These are phyloP conservation scores for Kryptopterus vitreolus DNA, from an alignment of 2,797 vertebrate species.

Conservation along the genomic window DNA sequence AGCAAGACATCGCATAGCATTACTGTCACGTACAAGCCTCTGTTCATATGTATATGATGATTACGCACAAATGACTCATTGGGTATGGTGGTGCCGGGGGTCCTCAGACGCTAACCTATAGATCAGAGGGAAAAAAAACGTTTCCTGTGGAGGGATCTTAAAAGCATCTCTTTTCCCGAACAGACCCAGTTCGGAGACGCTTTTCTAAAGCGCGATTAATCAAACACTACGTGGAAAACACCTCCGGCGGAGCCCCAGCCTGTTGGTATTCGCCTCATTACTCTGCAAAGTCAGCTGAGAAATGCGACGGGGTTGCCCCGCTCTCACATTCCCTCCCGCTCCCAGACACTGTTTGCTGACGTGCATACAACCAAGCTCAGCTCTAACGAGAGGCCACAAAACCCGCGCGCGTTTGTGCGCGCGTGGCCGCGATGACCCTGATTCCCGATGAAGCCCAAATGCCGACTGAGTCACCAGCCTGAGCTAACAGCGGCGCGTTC, in stretches of 20 bases:
- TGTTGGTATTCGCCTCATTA: conserved; percentile 62
- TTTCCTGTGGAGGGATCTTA: neutral
- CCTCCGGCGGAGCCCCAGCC: conserved; percentile 39
- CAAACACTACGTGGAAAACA: conserved; percentile 53
- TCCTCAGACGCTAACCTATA: conserved; percentile 18
- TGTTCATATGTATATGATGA: neutral
- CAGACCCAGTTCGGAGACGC: conserved; percentile 11
- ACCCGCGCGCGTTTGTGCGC: conserved; percentile 19
- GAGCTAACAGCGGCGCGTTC: conserved; percentile 37
- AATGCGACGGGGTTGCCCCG: conserved; percentile 43
- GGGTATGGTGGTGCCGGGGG: neutral
- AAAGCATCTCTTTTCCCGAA: conserved; percentile 15
- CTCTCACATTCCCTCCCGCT: conserved; percentile 36
- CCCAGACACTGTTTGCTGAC: conserved; percentile 57
- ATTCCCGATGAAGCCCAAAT: conserved; percentile 31
- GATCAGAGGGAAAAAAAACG: conserved; percentile 18
- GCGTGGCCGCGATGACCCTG: conserved; percentile 2
- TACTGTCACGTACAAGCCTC: conserved; percentile 13
- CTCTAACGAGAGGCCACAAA: conserved; percentile 51
- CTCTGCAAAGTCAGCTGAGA: conserved; percentile 59
- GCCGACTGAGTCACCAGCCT: conserved; percentile 40
- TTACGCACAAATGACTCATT: neutral
- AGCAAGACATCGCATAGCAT: conserved; percentile 43
- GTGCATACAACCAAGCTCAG: conserved; percentile 48
- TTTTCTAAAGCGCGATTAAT: conserved; percentile 55